Percentiles rank a stretch among this genome's conserved stretches.
phyloP scores from a whole-genome alignment of 2,113 vertebrate species.

The Sinocyclocheilus anshuiensis region DNA sequence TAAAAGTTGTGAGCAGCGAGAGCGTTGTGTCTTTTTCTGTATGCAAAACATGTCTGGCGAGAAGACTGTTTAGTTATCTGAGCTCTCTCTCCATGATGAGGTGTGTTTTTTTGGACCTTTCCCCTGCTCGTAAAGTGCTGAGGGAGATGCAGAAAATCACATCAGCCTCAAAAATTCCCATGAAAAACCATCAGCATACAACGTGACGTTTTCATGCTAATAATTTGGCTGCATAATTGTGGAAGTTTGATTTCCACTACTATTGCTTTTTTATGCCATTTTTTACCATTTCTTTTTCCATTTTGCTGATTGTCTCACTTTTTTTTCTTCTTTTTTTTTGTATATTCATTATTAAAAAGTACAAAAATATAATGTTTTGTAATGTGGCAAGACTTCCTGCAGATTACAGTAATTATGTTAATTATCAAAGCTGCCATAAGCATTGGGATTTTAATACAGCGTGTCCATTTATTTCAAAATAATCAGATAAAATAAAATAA shows the following conservation, averaged over 20 bases:
- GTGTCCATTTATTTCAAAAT: neutral
- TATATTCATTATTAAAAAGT: neutral
- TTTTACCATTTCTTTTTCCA: neutral
- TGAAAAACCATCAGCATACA: neutral
- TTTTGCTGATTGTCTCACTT: neutral
- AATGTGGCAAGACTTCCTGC: neutral
- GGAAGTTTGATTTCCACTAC: neutral
- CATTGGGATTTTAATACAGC: neutral
- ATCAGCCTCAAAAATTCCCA: neutral
- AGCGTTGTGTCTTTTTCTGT: conserved; percentile 5
- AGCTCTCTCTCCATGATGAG: conserved; percentile 6
- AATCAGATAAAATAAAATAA: neutral
- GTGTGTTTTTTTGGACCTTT: neutral
- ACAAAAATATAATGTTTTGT: no score
- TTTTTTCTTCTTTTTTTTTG: neutral
- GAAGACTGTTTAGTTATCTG: neutral
- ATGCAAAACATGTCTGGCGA: conserved; percentile 3
- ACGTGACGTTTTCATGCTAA: neutral
- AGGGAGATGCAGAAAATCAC: conserved; percentile 6
- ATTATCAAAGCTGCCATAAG: neutral
- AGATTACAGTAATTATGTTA: neutral
- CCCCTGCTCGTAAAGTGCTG: conserved; percentile 13
- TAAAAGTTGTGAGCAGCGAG: conserved; percentile 3
- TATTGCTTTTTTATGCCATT: neutral
- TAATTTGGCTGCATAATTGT: neutral